Evolutionary conservation across 2,113 vertebrate genomes (phyloP).

Genomic region (Uria lomvia): DNA sequence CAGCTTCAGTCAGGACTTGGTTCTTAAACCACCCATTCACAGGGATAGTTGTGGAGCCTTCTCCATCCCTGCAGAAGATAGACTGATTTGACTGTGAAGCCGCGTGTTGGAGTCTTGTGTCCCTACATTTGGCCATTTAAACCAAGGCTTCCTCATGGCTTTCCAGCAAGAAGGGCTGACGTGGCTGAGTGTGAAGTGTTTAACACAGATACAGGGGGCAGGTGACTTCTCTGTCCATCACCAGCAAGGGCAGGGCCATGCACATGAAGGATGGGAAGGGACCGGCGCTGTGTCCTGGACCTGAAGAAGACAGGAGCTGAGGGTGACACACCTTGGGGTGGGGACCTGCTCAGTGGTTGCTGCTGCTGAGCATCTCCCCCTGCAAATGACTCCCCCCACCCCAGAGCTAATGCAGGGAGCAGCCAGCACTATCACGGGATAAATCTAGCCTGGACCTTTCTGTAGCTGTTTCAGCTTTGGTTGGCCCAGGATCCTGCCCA

Average conservation of each 20-base stretch:
- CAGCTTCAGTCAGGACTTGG: neutral
- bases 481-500: neutral
- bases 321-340: neutral
- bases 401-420: neutral
- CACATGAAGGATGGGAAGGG: neutral
- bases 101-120: rapidly evolving
- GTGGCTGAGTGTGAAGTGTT: neutral
- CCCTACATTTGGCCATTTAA: rapidly evolving
- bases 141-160: neutral
- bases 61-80: neutral
- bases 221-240: neutral
- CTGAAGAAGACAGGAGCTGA: neutral
- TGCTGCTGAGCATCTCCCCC: neutral
- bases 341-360: neutral
- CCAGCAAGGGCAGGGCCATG: neutral
- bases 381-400: neutral
- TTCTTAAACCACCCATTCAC: neutral
- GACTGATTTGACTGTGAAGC: neutral
- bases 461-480: neutral
- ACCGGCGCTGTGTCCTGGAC: neutral
- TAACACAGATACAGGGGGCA: neutral
- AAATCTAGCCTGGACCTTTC: neutral
- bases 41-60: neutral
- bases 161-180: neutral
- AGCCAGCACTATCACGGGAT: rapidly evolving